These are phyloP conservation scores for Pediacus dermestoides DNA, from an alignment of 2,888 invertebrate genomes.

Conservation along the genomic window DNA sequence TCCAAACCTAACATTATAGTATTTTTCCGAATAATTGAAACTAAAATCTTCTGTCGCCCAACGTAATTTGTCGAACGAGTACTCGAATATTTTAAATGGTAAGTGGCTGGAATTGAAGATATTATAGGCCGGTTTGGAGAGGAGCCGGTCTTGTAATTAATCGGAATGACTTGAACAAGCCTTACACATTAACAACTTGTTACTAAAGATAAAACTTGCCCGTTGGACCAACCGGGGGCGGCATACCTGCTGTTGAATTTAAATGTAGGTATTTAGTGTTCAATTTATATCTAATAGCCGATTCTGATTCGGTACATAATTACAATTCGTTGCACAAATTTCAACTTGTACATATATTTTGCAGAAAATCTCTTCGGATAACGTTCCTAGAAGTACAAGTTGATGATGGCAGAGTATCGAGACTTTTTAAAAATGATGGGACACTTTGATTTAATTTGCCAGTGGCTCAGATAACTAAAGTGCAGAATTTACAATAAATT, in stretches of 20 bases:
- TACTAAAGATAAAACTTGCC: slow-evolving; percentile 35
- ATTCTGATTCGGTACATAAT: no score
- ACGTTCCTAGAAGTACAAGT: no score
- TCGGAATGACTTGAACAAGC: slow-evolving; percentile 43
- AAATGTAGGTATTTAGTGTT: no score
- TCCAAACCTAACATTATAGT: no score
- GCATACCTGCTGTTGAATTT: slow-evolving; percentile 22
- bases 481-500: no score
- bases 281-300: no score
- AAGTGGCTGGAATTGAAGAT: slow-evolving; percentile 16
- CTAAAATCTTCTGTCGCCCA: no score
- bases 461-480: not conserved
- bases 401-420: no score
- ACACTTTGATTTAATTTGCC: slow-evolving; percentile 2
- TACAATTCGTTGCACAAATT: no score
- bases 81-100: slow-evolving; percentile 16
- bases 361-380: no score
- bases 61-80: slow-evolving; percentile 20
- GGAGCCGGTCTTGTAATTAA: slow-evolving; percentile 41
- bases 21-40: no score
- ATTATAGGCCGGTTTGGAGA: slow-evolving; percentile 12
- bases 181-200: slow-evolving; percentile 46
- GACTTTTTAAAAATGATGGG: slow-evolving; percentile 1
- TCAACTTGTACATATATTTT: no score
- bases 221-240: slow-evolving; percentile 24